Evolutionary conservation across 2,113 vertebrate genomes (phyloP), one percentile per base, ranked within the genome.

Genomic region (Benitochromis conjunctus): DNA sequence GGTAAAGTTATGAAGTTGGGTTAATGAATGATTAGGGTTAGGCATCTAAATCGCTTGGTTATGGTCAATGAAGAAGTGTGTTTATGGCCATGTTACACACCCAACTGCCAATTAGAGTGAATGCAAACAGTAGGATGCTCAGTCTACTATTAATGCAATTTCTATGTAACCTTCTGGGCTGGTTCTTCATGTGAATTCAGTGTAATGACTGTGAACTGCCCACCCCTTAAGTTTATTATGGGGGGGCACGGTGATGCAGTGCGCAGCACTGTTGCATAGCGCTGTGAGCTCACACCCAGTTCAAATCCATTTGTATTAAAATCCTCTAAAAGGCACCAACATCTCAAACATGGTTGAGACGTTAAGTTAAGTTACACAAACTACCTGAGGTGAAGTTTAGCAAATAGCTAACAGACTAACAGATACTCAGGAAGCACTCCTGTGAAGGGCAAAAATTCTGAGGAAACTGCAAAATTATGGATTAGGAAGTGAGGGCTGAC

Each of bases 111-210:
- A 29, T 31, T 29, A 18, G 16, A 29, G 1, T 74, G 6, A 74
- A 29, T 51, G 43, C 19, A 48, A 74, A 74, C 14, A 74, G 19
- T 48, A 74, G 19, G 9, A 74, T 7, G 43, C 24, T 48, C 43
- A 1, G 2, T 51, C 24, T 29, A 29, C 21, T 48, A 48, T 48
- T 5, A 26, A 3, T 48, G 69, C 0, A 0, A 5, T 19, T 29
- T 74, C 66, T 74, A 29, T 48, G 24, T 74, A 48, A 24, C 5
- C 41, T 46, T 48, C 66, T 29, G 21, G 0, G 41, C 66, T 46
- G 66, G 7, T 69, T 43, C 38, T 69, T 69, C 38, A 24, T 11
- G 0, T 7, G 36, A 74, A 29, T 43, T 18, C 66, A 74, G 41
- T 74, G 14, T 74, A 48, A 74, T 29, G 14, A 69, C 36, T 43